Base-by-base conservation (phyloP, 2,113 vertebrate genomes). In the Tauraco erythrolophus region DNA sequence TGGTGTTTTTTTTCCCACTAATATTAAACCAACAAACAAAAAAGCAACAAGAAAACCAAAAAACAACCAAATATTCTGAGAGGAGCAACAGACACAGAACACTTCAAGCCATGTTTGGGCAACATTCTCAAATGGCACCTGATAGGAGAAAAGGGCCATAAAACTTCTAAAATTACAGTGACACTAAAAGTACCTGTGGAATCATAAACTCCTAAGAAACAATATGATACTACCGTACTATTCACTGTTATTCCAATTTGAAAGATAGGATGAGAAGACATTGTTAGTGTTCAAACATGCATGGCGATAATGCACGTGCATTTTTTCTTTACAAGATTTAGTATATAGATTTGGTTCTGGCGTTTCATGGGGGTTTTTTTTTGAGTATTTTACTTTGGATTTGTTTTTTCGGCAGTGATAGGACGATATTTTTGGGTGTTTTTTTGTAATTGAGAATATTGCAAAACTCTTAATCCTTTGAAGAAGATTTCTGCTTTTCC, bases 381-480 rank as follows among this genome's bases (percentile, higher is more conserved):
- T 19, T 28, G 41, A 41, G 41, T 41, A 41, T 41, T 41, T n/a
- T 18, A 13, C 0, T 70, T 61, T 33, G 7, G 2, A 1, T 33
- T 25, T 13, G 7, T 31, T n/a, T 25, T 37, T 43, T 25, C 2
- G 2, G 3, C 3, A 12, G 13, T 5, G 5, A 23, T 5, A 11
- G 19, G 56, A 3, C 4, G 7, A 28, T n/a, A 0, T 24, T 93
- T 72, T 2, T 0, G 4, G 2, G 2, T 41, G 66, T 57, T 88
- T 69, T 88, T 69, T 41, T 45, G 2, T 28, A 48, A 12, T 71
- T 69, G 10, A 31, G 15, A 85, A 14, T 69, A 72, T 35, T 80
- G 30, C 9, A 86, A 78, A 69, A 45, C 11, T 81, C 46, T 69
- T 48, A 14, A 15, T 84, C 45, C 31, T 79, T 60, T 58, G 9